phyloP scores from a whole-genome alignment of 2,113 vertebrate species.

The Petroica traversi region DNA sequence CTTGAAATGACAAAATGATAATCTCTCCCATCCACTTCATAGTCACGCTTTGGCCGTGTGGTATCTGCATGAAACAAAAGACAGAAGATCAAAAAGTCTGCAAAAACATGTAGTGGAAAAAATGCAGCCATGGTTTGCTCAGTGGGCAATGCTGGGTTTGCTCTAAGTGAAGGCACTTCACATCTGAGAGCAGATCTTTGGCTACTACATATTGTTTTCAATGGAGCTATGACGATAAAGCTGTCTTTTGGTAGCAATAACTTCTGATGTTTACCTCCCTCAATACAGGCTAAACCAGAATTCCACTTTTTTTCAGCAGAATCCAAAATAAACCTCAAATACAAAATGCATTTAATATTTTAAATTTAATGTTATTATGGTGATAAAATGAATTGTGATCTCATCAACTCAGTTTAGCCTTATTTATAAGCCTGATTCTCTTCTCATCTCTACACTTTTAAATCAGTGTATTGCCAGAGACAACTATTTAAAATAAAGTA shows the following conservation, averaged over 20 bases:
- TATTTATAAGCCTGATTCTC: not conserved
- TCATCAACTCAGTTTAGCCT: not conserved
- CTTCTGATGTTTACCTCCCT: not conserved
- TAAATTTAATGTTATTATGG: not conserved
- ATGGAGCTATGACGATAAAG: not conserved
- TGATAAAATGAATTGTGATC: not conserved
- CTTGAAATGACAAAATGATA: conserved; percentile 96
- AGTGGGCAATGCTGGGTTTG: not conserved
- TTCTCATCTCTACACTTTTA: not conserved
- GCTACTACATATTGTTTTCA: not conserved
- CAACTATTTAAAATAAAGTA: not conserved
- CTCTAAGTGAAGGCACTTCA: not conserved
- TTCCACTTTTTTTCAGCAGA: not conserved
- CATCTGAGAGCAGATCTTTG: not conserved
- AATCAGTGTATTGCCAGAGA: not conserved
- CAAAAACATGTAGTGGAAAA: not conserved
- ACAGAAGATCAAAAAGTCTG: not conserved
- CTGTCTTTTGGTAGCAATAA: not conserved
- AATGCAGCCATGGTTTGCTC: not conserved
- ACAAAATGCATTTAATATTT: not conserved
- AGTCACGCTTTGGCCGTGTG: conserved; percentile 91
- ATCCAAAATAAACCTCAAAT: not conserved
- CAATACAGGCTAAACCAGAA: not conserved
- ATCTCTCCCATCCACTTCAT: conserved; percentile 93
- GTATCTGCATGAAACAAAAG: conserved; percentile 80